phyloP scores from a whole-genome alignment of 30 jellyfish, hydroid and myxozoan genomes.

The Catostylus mosaicus region DNA sequence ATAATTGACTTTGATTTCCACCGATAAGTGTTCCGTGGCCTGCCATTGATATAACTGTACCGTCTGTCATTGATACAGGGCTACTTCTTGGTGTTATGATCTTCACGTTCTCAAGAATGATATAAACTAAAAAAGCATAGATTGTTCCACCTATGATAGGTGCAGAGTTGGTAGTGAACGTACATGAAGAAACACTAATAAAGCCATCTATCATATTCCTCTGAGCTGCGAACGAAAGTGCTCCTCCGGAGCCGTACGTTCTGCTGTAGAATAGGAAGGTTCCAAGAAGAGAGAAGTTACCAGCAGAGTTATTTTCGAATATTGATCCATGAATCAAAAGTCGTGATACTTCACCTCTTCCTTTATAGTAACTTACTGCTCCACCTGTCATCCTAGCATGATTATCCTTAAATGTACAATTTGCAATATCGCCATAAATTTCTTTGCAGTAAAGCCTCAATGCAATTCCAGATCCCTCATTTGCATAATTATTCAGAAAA shows the following conservation, averaged over 20 bases:
- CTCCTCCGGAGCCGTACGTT: not conserved
- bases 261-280: too few relatives aligned
- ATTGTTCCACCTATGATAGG: not conserved
- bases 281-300: not conserved
- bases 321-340: not conserved
- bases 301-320: not conserved
- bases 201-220: not conserved
- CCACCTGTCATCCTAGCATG: not conserved
- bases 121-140: not conserved
- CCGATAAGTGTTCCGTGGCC: not conserved
- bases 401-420: not conserved
- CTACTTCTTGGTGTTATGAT: not conserved
- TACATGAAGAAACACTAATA: not conserved
- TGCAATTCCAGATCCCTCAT: constrained; percentile 2
- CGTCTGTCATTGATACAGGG: constrained; percentile 2
- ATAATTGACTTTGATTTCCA: not conserved
- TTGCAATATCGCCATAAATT: not conserved
- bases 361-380: not conserved
- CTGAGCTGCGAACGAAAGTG: not conserved
- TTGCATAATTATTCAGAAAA: not conserved
- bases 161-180: not conserved
- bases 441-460: not conserved
- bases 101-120: not conserved
- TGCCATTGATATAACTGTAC: not conserved
- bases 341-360: not conserved